Evolutionary conservation across 2,113 vertebrate species (phyloP).

Genomic region (Oostethus manadensis): DNA sequence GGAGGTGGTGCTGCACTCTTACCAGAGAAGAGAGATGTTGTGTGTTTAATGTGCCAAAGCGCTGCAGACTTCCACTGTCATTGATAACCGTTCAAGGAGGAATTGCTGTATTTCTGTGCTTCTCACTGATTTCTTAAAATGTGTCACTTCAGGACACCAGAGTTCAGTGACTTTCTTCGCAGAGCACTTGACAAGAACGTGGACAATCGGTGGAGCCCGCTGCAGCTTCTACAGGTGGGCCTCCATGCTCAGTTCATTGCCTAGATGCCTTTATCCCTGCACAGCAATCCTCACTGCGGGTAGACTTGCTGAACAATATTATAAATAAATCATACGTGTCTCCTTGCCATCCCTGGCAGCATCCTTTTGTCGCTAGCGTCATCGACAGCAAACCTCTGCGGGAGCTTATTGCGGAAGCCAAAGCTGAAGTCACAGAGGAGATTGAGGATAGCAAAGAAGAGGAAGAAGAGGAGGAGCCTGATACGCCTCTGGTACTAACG

Average conservation of each 20-base stretch:
- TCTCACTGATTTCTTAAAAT: slow-evolving; percentile 3
- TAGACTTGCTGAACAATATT: not conserved
- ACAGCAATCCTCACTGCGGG: no score
- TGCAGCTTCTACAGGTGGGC: slow-evolving; percentile 87
- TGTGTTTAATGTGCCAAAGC: slow-evolving; percentile 17
- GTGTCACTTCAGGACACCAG: slow-evolving; percentile 78
- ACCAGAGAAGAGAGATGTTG: slow-evolving; percentile 18
- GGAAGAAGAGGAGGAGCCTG: slow-evolving; percentile 91
- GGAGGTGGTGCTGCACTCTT: slow-evolving; percentile 32
- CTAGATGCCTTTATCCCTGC: not conserved
- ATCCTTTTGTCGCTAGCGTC: slow-evolving; percentile 88
- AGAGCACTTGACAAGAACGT: slow-evolving; percentile 96
- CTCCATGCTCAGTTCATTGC: not conserved
- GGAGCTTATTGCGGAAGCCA: slow-evolving; percentile 94
- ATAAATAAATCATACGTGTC: not conserved
- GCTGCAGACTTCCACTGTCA: not conserved
- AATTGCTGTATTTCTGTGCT: not conserved
- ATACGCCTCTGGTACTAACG: slow-evolving; percentile 79
- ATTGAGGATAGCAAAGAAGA: slow-evolving; percentile 96
- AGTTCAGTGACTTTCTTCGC: slow-evolving; percentile 93
- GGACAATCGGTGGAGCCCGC: slow-evolving; percentile 84
- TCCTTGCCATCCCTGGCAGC: slow-evolving; percentile 62
- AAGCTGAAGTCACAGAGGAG: slow-evolving; percentile 96
- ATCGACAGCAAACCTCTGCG: slow-evolving; percentile 84
- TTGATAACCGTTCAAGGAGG: not conserved